Evolutionary conservation across 2,888 invertebrate species (phyloP).

Genomic region (Halictus ligatus): DNA sequence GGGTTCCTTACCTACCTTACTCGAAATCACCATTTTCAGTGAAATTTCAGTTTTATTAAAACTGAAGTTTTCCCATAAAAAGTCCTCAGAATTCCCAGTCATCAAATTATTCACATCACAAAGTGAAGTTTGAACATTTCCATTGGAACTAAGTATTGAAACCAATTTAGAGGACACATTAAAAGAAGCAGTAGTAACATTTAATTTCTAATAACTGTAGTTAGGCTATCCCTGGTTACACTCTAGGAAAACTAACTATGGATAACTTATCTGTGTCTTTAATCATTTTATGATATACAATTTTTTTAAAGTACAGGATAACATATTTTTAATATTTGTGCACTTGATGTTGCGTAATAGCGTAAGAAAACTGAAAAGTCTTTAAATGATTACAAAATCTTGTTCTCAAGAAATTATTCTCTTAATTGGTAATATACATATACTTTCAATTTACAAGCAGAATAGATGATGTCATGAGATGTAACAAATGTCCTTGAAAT

Average conservation of each 20-base stretch:
- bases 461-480: neutral
- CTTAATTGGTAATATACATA: neutral
- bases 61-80: no score
- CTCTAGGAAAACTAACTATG: neutral
- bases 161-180: no score
- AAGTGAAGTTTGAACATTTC: no score
- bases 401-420: neutral
- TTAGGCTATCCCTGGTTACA: neutral
- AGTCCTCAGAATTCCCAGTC: no score
- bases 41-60: no score
- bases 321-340: neutral
- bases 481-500: neutral
- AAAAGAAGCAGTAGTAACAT: neutral
- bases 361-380: neutral
- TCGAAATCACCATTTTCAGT: no score
- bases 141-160: no score
- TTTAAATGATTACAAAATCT: neutral
- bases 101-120: no score
- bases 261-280: neutral
- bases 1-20: no score
- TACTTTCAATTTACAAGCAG: neutral
- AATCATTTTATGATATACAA: neutral
- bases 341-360: neutral
- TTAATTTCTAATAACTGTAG: neutral
- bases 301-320: neutral